Conservation (phyloP, 2,888 invertebrate species). For the Lithophane semibrunnea region DNA sequence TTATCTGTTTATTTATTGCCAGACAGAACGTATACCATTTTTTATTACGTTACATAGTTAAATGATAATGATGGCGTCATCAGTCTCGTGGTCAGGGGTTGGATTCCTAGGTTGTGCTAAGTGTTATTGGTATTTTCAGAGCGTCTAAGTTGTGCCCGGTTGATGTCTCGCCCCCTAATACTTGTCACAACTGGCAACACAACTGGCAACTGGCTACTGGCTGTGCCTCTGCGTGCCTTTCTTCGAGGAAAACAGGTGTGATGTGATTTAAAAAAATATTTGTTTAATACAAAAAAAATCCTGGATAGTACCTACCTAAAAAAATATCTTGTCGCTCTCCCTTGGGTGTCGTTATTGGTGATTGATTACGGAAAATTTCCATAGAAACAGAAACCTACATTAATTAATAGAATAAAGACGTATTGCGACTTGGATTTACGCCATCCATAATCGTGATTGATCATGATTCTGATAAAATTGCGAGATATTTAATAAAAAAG, state of each 20-base stretch:
- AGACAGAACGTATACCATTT: not conserved
- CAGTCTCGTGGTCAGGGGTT: no score
- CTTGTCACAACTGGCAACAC: not conserved
- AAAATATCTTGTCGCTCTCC: not conserved
- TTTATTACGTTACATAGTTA: not conserved
- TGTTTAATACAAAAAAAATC: not conserved
- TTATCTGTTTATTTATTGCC: constrained; percentile 49
- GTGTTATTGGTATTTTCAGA: not conserved
- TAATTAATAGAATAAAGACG: constrained; percentile 14
- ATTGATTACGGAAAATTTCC: constrained; percentile 28
- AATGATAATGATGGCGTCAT: not conserved
- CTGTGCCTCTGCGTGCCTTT: no score
- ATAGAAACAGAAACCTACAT: not conserved
- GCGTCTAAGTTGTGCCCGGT: not conserved
- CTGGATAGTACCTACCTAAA: not conserved
- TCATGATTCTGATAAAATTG: constrained; percentile 4
- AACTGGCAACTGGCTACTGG: no score
- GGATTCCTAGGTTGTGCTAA: no score
- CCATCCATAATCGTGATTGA: constrained; percentile 17
- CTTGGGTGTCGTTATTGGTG: constrained; percentile 29
- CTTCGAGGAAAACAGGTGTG: no score
- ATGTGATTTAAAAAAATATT: no score
- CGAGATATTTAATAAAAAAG: not conserved
- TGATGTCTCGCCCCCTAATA: not conserved
- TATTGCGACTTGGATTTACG: not conserved